Conservation (phyloP, 2,113 vertebrate genomes). For the Hydropotes inermis region DNA sequence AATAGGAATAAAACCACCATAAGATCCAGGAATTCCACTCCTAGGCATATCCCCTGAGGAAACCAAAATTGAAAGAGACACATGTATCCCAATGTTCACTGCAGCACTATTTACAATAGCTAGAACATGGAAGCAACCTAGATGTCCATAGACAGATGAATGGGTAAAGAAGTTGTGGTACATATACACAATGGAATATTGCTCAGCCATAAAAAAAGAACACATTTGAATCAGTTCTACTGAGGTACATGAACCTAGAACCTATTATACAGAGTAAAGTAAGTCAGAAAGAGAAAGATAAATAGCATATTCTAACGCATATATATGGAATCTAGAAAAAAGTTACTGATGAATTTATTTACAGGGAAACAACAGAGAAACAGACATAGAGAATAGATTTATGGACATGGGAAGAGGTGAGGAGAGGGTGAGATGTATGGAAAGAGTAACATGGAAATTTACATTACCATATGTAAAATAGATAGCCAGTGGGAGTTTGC, state of each 20-base stretch:
- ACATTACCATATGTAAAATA: neutral
- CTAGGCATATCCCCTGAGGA: neutral
- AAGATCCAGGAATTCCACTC: neutral
- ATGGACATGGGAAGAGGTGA: neutral
- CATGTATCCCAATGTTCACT: neutral
- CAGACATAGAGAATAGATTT: neutral
- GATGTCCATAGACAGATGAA: neutral
- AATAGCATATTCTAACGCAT: neutral
- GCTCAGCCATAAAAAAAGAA: neutral
- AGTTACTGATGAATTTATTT: neutral
- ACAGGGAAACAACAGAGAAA: neutral
- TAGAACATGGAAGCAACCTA: neutral
- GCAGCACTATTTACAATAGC: neutral
- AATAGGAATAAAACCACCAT: neutral
- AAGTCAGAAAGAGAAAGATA: neutral
- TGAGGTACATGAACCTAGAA: neutral
- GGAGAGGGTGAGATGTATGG: neutral
- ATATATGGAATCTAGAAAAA: neutral
- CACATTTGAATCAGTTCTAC: neutral
- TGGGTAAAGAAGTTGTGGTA: neutral
- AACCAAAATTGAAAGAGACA: neutral
- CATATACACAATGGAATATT: neutral
- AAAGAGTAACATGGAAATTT: neutral
- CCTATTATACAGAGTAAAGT: neutral
- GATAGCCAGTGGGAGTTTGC: neutral